Conservation (phyloP, 2,888 invertebrate species). For the Nephrotoma guestfalica region DNA sequence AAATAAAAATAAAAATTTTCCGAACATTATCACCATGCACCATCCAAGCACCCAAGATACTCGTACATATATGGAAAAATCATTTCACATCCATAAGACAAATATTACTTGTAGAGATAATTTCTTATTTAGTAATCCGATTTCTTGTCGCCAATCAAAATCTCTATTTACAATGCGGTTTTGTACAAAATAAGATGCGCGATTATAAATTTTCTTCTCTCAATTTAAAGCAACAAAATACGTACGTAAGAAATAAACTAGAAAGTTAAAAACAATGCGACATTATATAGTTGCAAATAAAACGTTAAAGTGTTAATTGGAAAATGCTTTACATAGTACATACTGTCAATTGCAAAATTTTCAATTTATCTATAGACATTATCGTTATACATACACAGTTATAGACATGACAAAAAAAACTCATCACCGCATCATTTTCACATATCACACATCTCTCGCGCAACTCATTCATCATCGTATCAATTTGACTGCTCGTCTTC, state of each 20-base stretch:
- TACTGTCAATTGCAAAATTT: background rate
- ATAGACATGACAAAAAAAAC: background rate
- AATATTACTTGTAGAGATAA: background rate
- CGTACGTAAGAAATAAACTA: background rate
- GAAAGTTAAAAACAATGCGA: background rate
- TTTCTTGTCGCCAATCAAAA: background rate
- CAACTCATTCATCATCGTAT: background rate
- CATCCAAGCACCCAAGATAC: background rate
- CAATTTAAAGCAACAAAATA: background rate
- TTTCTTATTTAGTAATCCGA: background rate
- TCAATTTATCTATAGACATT: background rate
- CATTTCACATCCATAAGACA: background rate
- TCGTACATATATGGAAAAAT: background rate
- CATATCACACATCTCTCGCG: background rate
- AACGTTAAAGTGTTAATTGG: background rate
- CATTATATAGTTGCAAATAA: background rate
- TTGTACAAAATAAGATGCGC: constrained; percentile 1
- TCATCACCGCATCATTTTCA: background rate
- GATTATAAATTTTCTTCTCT: background rate
- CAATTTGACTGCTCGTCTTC: background rate
- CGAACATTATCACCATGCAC: background rate
- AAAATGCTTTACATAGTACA: background rate
- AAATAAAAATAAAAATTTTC: background rate
- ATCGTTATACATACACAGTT: background rate
- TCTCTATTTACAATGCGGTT: background rate